Conservation (phyloP, 1,140 invertebrate species). For the Scylla paramamosain region DNA sequence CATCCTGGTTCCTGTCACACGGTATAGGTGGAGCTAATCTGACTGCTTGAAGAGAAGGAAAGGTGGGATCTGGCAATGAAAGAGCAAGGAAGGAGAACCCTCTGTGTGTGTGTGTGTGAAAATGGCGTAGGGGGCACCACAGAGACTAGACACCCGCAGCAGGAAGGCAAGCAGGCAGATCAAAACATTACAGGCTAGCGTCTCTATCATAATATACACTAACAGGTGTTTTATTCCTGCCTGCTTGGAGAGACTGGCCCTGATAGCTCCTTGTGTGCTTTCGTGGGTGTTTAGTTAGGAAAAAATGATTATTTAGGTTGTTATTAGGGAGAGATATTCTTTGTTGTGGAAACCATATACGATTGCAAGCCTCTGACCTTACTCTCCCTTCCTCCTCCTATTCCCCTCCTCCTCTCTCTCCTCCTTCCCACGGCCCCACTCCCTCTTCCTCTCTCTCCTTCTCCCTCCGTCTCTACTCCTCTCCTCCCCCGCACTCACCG, state of each 20-base stretch:
- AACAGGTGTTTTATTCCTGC: too few species aligned
- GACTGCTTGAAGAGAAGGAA: background rate
- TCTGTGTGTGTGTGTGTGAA: conserved; percentile 48
- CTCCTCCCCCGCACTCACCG: background rate
- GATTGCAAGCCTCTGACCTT: background rate
- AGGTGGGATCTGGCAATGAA: conserved; percentile 59
- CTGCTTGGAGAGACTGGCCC: too few species aligned
- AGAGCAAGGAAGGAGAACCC: conserved; percentile 52
- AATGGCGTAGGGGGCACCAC: conserved; percentile 56
- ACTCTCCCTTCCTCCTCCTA: background rate
- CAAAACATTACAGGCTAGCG: too few species aligned
- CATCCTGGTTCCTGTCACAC: too few species aligned
- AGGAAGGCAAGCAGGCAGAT: too few species aligned
- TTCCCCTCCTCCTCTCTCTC: background rate
- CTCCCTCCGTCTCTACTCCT: background rate
- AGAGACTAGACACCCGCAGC: background rate
- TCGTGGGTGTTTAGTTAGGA: too few species aligned
- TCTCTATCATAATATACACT: too few species aligned
- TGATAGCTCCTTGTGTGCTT: too few species aligned
- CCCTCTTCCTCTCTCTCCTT: background rate
- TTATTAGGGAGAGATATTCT: too few species aligned
- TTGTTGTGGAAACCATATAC: too few species aligned
- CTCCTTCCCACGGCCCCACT: background rate
- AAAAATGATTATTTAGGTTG: too few species aligned
- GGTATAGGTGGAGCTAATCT: too few species aligned